These are phyloP conservation scores for Channa argus DNA, from an alignment of 2,113 vertebrate species.

Conservation along the genomic window DNA sequence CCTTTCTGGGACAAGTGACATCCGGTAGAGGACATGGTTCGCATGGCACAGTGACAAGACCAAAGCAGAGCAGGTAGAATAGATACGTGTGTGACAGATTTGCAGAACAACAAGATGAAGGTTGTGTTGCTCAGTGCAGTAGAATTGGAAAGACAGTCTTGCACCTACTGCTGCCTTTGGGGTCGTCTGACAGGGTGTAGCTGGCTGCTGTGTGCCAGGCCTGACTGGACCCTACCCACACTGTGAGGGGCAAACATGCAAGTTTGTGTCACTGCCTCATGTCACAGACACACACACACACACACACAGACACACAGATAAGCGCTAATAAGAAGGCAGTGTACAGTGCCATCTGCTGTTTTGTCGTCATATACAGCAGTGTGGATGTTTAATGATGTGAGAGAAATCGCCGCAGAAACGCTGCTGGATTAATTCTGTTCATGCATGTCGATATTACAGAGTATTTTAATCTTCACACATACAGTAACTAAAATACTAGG, in stretches of 20 bases:
- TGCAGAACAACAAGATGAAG: slow-evolving; percentile 2
- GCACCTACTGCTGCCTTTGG: slow-evolving; percentile 18
- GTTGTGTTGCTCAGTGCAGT: not conserved
- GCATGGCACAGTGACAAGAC: slow-evolving; percentile 33
- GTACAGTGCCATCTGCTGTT: slow-evolving; percentile 71
- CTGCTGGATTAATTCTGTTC: too few relatives aligned
- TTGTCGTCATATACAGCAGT: too few relatives aligned
- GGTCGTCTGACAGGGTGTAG: slow-evolving; percentile 65
- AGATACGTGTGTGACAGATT: slow-evolving; percentile 27
- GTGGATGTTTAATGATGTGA: not conserved
- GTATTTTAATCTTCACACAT: too few relatives aligned
- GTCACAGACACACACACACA: slow-evolving; percentile 62
- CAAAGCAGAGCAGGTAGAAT: slow-evolving; percentile 26
- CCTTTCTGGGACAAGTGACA: slow-evolving; percentile 71
- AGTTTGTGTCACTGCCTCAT: slow-evolving; percentile 51
- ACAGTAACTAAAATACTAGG: too few relatives aligned
- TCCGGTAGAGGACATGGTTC: slow-evolving; percentile 56
- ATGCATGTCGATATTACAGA: too few relatives aligned
- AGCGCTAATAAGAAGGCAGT: slow-evolving; percentile 18
- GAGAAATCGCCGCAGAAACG: too few relatives aligned
- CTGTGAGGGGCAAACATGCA: slow-evolving; percentile 26
- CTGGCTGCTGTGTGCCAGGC: slow-evolving; percentile 49
- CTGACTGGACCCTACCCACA: slow-evolving; percentile 36
- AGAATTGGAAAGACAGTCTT: not conserved
- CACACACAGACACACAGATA: slow-evolving; percentile 8